phyloP scores from a whole-genome alignment of 2,888 invertebrate genomes.

The Agrotis ipsilon region DNA sequence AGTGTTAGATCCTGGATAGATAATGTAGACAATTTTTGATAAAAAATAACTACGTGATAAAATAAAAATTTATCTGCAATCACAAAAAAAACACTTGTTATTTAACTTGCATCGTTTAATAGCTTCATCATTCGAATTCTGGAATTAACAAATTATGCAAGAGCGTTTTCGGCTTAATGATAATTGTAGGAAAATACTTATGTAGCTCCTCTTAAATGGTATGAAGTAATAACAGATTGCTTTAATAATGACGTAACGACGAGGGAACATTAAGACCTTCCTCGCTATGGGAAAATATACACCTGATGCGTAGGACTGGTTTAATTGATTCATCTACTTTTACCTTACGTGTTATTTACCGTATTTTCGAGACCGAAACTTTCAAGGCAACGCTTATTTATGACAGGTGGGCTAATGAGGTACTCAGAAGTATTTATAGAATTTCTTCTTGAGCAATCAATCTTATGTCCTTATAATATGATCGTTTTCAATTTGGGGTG shows the following conservation, averaged over 20 bases:
- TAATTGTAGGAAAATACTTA: slow-evolving; percentile 44
- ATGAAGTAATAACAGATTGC: slow-evolving; percentile 53
- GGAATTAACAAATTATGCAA: background rate
- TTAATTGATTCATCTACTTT: slow-evolving; percentile 46
- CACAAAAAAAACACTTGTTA: too few relatives aligned
- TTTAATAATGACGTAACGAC: slow-evolving; percentile 45
- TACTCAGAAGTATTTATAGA: slow-evolving; percentile 11
- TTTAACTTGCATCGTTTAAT: background rate
- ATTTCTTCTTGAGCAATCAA: slow-evolving; percentile 16
- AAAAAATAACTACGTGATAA: too few relatives aligned
- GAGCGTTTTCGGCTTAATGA: slow-evolving; percentile 13
- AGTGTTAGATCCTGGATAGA: too few relatives aligned
- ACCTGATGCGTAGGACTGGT: slow-evolving; percentile 41
- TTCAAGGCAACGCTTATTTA: slow-evolving; percentile 18
- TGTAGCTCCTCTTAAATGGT: slow-evolving; percentile 11
- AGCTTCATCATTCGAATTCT: background rate
- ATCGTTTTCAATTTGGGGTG: slow-evolving; percentile 7
- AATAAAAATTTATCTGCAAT: too few relatives aligned
- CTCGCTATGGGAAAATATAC: slow-evolving; percentile 44
- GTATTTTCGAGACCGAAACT: slow-evolving; percentile 21
- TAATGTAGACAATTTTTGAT: too few relatives aligned
- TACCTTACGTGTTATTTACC: background rate
- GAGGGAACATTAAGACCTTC: slow-evolving; percentile 50
- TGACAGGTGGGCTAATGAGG: slow-evolving; percentile 13
- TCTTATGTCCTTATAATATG: slow-evolving; percentile 6